Conservation (phyloP, 2,113 vertebrate species). For the Pardalotus punctatus region DNA sequence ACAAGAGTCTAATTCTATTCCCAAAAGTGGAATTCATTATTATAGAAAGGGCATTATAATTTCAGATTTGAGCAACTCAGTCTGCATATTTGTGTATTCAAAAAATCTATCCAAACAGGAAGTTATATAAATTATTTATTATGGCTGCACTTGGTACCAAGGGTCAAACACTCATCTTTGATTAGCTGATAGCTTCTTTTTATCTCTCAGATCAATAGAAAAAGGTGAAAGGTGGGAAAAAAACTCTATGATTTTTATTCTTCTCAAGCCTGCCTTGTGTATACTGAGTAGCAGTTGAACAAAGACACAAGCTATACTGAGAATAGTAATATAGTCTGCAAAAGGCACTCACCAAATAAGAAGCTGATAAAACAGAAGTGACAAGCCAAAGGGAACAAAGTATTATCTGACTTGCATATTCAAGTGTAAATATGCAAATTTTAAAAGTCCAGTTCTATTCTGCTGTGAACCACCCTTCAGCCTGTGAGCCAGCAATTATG, state of each 20-base stretch:
- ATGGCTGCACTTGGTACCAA: neutral
- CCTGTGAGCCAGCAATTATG: neutral
- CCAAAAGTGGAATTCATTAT: neutral
- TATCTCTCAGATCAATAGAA: neutral
- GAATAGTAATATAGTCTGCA: neutral
- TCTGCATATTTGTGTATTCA: neutral
- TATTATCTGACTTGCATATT: neutral
- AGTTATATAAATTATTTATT: neutral
- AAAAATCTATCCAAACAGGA: neutral
- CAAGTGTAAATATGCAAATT: neutral
- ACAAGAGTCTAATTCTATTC: neutral
- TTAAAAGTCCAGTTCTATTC: neutral
- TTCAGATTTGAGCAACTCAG: slow-evolving; percentile 4
- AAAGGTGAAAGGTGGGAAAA: neutral
- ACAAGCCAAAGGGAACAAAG: neutral
- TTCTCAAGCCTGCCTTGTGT: neutral
- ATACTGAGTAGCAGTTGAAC: neutral
- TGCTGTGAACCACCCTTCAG: neutral
- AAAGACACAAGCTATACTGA: neutral
- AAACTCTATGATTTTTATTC: neutral
- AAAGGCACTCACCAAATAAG: neutral
- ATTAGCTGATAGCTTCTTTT: neutral
- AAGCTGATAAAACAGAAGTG: neutral
- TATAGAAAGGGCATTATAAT: neutral
- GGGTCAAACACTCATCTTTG: neutral